Evolutionary conservation across 2,888 invertebrate genomes (phyloP).

Genomic region (Seira ritae): DNA sequence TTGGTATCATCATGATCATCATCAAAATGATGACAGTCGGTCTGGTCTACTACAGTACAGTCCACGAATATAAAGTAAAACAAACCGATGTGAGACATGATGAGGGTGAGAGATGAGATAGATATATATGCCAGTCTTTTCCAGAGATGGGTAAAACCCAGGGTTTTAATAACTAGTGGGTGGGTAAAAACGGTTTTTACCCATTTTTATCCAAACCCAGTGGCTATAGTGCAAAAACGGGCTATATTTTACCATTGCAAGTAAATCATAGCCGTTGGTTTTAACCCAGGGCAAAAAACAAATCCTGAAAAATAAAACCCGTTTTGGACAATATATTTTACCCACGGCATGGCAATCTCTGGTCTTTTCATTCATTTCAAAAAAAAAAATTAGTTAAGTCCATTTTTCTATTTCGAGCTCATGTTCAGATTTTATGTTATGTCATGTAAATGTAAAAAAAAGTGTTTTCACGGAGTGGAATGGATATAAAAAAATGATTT

Average conservation of each 20-base stretch:
- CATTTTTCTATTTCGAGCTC: constrained; percentile 17
- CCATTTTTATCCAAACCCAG: no score
- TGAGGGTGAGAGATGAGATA: constrained; percentile 3
- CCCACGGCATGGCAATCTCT: no score
- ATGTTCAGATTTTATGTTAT: no score
- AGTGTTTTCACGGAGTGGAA: constrained; percentile 15
- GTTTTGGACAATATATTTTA: no score
- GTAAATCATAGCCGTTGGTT: no score
- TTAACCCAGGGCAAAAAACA: neutral
- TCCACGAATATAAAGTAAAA: constrained; percentile 1
- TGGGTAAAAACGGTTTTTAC: no score
- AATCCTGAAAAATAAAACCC: no score
- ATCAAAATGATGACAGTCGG: constrained; percentile 17
- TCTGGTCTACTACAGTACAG: neutral
- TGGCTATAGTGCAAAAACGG: no score
- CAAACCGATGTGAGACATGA: constrained; percentile 20
- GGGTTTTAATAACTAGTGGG: no score
- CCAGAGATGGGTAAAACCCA: no score
- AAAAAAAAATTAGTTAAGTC: neutral
- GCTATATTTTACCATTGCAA: no score
- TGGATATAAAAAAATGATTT: constrained; percentile 3
- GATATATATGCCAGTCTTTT: neutral
- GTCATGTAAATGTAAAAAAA: neutral
- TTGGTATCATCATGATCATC: neutral
- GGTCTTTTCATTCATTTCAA: constrained; percentile 24